Evolutionary conservation across 2,888 invertebrate genomes (phyloP).

Genomic region (Drosophila colorata): DNA sequence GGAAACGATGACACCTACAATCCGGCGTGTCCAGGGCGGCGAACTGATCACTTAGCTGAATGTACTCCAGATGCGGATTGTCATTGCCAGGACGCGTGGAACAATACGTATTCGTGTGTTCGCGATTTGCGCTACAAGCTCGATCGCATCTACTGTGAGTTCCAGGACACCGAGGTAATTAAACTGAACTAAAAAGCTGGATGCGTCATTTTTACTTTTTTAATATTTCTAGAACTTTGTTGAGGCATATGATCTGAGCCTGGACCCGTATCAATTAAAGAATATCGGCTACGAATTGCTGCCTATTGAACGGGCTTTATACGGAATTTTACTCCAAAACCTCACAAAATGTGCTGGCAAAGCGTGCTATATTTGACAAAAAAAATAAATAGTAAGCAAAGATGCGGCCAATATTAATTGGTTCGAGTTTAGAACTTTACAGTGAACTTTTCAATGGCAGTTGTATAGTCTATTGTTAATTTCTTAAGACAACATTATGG

Average conservation of each 20-base stretch:
- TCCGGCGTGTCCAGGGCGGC: constrained; percentile 88
- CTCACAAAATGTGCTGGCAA: constrained; percentile 81
- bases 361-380: constrained; percentile 57
- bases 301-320: constrained; percentile 87
- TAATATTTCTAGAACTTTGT: constrained; percentile 87
- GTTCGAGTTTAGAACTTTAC: background rate
- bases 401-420: no score
- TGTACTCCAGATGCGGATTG: constrained; percentile 89
- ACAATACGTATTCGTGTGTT: constrained; percentile 94
- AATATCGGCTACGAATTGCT: constrained; percentile 87
- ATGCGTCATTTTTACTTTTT: background rate
- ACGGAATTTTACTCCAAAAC: constrained; percentile 84
- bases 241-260: constrained; percentile 91
- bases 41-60: constrained; percentile 86
- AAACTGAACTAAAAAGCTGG: background rate
- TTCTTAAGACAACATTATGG: no score
- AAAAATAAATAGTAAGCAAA: no score
- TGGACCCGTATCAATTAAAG: constrained; percentile 90
- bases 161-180: constrained; percentile 85
- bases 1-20: constrained; percentile 87
- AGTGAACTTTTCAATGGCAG: no score
- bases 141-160: constrained; percentile 85
- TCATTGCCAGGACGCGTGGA: constrained; percentile 93
- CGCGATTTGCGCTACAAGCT: constrained; percentile 87
- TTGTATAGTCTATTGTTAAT: no score